Base-by-base conservation (phyloP, 2,797 vertebrate genomes). In the Crossoptilon crossoptilon region DNA sequence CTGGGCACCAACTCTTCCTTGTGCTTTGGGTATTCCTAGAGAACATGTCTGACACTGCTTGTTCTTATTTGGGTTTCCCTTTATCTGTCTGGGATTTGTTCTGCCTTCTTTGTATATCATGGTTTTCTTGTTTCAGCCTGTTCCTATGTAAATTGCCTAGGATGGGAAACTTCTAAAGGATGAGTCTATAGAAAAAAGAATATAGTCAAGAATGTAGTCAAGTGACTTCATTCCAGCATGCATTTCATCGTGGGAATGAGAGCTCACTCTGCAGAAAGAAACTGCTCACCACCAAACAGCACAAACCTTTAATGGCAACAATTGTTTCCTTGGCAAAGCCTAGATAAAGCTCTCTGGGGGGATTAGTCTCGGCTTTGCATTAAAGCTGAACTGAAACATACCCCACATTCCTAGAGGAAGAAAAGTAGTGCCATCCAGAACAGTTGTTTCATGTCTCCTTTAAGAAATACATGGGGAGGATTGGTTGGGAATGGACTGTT, bases 41-140 rank as follows among this genome's bases (percentile, higher is more conserved):
- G 93, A 81, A 95, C 89, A 1, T 84, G 92, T 89, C 91, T 89
- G 93, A 96, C 95, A 87, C 82, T 19, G 24, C 74, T 31, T 44
- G 49, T 81, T 84, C 74, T 79, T 96, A 39, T 93, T 96, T 95
- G 95, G 95, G 91, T 92, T 96, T 92, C 84, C 48, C 93, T 95
- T 91, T 95, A 91, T 95, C 93, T 91, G 31, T 81, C 63, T 81
- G 84, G 59, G 87, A 31, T 76, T 87, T 44, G 37, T 78, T 91
- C 67, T 91, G 67, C 87, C 70, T 92, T 14, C 87, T 91, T 88
- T 31, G 44, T 79, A 3, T 89, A 49, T 86, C 74, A 35, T 27
- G 76, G 77, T 29, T 92, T 93, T 80, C 95, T 64, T 96, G 96
- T 85, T 84, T 44, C 41, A 68, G 91, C 93, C 87, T 95, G 92